phyloP scores from a whole-genome alignment of 2,797 vertebrate genomes.

The Sebastes kiyomatsui region DNA sequence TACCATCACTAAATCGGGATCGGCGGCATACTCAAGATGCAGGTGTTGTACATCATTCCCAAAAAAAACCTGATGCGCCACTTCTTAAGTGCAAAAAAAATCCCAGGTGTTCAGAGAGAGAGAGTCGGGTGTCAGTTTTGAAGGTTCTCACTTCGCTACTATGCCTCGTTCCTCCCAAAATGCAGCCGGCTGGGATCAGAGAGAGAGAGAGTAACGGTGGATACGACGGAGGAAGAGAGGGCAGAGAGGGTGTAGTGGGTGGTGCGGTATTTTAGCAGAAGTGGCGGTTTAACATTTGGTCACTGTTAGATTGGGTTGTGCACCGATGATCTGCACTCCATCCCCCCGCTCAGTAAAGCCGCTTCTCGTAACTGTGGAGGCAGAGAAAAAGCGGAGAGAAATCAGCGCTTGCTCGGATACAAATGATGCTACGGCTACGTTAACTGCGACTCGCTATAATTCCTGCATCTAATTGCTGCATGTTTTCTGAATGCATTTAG shows the following conservation, averaged over 20 bases:
- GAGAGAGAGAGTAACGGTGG: slow-evolving; percentile 10
- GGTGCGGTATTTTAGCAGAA: slow-evolving; percentile 54
- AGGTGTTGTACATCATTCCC: slow-evolving; percentile 29
- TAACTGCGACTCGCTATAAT: not conserved
- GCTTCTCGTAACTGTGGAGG: slow-evolving; percentile 89
- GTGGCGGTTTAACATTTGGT: slow-evolving; percentile 78
- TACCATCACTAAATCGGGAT: slow-evolving; percentile 3
- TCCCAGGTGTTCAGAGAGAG: slow-evolving; percentile 43
- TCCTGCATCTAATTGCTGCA: not conserved
- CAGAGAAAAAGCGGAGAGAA: not conserved
- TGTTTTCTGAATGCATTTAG: not conserved
- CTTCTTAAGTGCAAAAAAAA: slow-evolving; percentile 66
- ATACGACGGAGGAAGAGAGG: slow-evolving; percentile 16
- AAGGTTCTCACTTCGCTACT: slow-evolving; percentile 31
- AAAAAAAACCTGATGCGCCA: slow-evolving; percentile 73
- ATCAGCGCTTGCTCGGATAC: not conserved
- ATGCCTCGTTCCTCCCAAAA: slow-evolving; percentile 11
- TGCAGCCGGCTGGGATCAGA: slow-evolving; percentile 29
- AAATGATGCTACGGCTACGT: not conserved
- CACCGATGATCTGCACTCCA: slow-evolving; percentile 44
- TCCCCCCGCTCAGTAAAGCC: slow-evolving; percentile 86
- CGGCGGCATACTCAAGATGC: slow-evolving; percentile 43
- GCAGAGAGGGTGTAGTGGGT: slow-evolving; percentile 35
- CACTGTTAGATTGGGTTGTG: slow-evolving; percentile 56
- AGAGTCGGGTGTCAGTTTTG: slow-evolving; percentile 32